phyloP scores from a whole-genome alignment of 2,113 vertebrate genomes.

The Xerus inauris region DNA sequence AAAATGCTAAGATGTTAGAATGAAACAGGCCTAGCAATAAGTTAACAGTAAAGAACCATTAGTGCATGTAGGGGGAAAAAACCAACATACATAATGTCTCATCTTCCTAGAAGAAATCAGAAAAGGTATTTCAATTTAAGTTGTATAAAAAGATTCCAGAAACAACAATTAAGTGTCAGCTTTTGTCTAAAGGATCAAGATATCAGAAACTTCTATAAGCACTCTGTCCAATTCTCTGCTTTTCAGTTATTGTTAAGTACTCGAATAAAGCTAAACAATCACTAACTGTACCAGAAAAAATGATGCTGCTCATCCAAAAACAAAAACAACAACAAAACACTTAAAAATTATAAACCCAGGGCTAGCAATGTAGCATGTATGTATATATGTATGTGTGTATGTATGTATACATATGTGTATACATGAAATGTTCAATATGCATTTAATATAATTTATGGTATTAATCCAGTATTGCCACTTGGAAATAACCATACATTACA shows the following conservation, averaged over 20 bases:
- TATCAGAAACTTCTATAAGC: constrained; percentile 33
- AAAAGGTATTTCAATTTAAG: constrained; percentile 63
- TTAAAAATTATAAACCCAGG: constrained; percentile 43
- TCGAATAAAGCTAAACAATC: constrained; percentile 32
- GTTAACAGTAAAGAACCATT: constrained; percentile 93
- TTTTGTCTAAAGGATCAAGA: constrained; percentile 37
- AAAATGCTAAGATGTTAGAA: constrained; percentile 91
- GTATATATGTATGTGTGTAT: too few species aligned
- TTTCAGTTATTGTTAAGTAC: constrained; percentile 6
- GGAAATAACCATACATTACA: constrained; percentile 36
- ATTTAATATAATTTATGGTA: constrained; percentile 25
- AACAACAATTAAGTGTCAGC: constrained; percentile 86
- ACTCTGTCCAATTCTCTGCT: constrained; percentile 44
- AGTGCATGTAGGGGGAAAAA: constrained; percentile 92
- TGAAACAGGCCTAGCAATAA: constrained; percentile 95
- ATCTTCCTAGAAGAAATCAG: constrained; percentile 85
- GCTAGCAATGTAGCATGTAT: background rate
- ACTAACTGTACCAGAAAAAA: constrained; percentile 30
- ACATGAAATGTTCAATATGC: background rate
- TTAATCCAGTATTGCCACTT: constrained; percentile 26
- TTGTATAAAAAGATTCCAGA: constrained; percentile 62
- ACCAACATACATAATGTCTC: constrained; percentile 94
- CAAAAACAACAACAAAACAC: background rate
- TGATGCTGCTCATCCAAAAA: background rate
- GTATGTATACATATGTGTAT: background rate